Conservation (phyloP, 1,140 invertebrate genomes). For the Hycleus phaleratus region DNA sequence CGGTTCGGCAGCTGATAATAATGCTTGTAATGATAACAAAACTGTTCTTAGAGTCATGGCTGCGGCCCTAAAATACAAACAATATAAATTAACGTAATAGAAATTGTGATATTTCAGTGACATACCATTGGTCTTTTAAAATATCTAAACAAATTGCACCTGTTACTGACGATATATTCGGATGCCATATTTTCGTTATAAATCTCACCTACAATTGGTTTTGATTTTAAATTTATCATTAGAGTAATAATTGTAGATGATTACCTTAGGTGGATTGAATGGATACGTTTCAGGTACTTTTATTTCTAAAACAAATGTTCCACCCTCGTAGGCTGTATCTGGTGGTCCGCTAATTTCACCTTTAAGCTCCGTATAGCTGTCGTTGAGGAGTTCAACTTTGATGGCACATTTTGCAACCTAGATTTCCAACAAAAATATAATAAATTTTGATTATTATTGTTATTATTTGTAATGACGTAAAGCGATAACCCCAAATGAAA, state of each 20-base stretch:
- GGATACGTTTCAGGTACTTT: constrained; percentile 99
- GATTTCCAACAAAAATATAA: constrained; percentile 6
- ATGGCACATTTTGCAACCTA: constrained; percentile 88
- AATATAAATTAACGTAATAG: background rate
- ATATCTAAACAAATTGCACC: constrained; percentile 99
- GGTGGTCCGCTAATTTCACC: constrained; percentile 90
- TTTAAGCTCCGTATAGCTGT: constrained; percentile 83
- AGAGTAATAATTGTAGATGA: background rate
- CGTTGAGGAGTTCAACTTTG: constrained; percentile 84
- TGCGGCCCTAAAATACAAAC: constrained; percentile 67
- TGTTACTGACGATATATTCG: constrained; percentile 98
- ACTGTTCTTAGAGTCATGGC: constrained; percentile 97
- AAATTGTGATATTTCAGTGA: background rate
- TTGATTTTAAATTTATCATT: background rate
- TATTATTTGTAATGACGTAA: constrained; percentile 6
- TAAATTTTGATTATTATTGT: background rate
- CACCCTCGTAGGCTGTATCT: constrained; percentile 95
- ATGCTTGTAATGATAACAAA: constrained; percentile 83
- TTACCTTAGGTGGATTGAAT: constrained; percentile 96
- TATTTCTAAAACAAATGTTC: constrained; percentile 89
- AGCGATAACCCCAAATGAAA: constrained; percentile 2
- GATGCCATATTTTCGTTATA: constrained; percentile 99
- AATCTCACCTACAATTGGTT: constrained; percentile 65
- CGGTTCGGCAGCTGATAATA: constrained; percentile 88
- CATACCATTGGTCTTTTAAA: constrained; percentile 68